Conservation (phyloP, 2,113 vertebrate species). For the Rhinichthys klamathensis region DNA sequence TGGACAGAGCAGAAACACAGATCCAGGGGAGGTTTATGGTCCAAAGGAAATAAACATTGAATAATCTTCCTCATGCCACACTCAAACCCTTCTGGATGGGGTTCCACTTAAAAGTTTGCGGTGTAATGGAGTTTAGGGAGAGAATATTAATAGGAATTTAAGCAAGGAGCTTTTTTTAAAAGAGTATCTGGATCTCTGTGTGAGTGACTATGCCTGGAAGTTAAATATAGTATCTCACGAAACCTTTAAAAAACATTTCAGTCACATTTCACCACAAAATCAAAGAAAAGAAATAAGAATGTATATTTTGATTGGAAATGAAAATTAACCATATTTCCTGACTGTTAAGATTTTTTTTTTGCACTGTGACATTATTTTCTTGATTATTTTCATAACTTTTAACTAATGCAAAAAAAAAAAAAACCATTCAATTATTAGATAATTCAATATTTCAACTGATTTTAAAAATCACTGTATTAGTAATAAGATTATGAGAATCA, state of each 20-base stretch:
- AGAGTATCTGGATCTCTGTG: background rate
- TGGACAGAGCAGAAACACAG: slow-evolving; percentile 26
- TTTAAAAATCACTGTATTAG: no score
- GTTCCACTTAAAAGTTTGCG: background rate
- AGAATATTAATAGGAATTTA: background rate
- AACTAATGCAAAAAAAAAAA: background rate
- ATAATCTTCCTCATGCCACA: slow-evolving; percentile 23
- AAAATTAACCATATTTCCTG: background rate
- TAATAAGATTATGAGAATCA: no score
- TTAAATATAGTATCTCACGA: background rate
- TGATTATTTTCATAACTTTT: background rate
- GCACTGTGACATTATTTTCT: background rate
- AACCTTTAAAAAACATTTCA: background rate
- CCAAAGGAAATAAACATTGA: background rate
- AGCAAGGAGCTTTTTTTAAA: background rate
- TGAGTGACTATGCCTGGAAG: background rate
- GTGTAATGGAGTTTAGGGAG: background rate
- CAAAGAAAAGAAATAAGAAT: background rate
- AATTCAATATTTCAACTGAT: no score
- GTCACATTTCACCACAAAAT: background rate
- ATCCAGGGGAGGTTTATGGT: slow-evolving; percentile 24
- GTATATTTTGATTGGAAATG: background rate
- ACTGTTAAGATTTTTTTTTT: background rate
- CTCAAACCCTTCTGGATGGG: slow-evolving; percentile 8
- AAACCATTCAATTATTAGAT: no score